Evolutionary conservation across 2,797 vertebrate genomes (phyloP), one percentile per base, ranked within the genome.

Genomic region (Iguana delicatissima): DNA sequence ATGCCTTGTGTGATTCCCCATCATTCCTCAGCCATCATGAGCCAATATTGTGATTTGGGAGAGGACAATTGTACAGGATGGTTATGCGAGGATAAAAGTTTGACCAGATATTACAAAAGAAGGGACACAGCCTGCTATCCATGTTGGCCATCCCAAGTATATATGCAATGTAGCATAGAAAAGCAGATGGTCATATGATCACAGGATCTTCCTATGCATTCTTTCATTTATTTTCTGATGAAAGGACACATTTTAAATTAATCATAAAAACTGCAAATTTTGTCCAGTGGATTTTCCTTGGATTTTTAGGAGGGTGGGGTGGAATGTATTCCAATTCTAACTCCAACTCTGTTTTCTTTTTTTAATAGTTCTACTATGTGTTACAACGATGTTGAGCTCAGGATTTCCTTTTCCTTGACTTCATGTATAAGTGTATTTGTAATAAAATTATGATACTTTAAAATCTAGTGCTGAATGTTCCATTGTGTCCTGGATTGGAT

Each of bases 381-480:
- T 85, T 85, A 20, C 64, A 81, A n/a, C 29, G 57, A 35, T 20
- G 7, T 14, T 72, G 55, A 7, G 62, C 46, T 35, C 67, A 59
- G 38, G 32, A 46, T 59, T n/a, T 50, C 18, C 74, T 14, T 73
- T 0, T 6, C 92, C 29, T 91, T n/a, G 22, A 84, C 24, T 79
- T 91, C 0, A 26, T 9, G 35, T 59, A 81, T 91, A 84, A 9
- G 72, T n/a, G 64, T 0, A 67, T 93, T n/a, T 1, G 62, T 46
- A 2, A 55, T 18, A 26, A 76, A 84, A 46, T 26, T 0, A 1
- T 57, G 24, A 86, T 32, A 85, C 2, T 83, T 59, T 32, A 3
- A 89, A 89, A 85, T 84, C 12, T 0, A 0, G 77, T 84, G 73
- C 91, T 3, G n/a, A 91, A 86, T n/a, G 9, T 83, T 86, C 50